Percentiles rank a stretch among this genome's conserved stretches.
Conservation (phyloP, 37 sponge, comb jelly and placozoan genomes). For the Tethya wilhelma region DNA sequence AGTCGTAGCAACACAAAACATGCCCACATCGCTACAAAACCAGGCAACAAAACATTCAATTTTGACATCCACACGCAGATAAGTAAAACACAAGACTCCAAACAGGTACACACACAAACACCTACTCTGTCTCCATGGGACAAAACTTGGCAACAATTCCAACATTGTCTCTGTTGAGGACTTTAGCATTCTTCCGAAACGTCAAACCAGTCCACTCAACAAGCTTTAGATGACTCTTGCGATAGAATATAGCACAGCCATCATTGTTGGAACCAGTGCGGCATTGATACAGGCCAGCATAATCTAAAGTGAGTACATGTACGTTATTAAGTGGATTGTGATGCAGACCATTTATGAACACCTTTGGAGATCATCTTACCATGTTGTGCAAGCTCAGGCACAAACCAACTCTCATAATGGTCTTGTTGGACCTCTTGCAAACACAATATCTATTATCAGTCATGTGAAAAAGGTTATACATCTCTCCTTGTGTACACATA, state of each 20-base stretch:
- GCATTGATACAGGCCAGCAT: slow-evolving; percentile 70
- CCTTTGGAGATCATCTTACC: slow-evolving; percentile 25
- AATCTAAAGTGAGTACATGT: slow-evolving; percentile 38
- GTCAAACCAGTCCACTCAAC: slow-evolving; percentile 46
- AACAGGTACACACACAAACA: not conserved
- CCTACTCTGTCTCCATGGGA: not conserved
- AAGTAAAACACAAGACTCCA: too few species aligned
- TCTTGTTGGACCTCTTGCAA: slow-evolving; percentile 87
- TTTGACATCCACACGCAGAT: too few species aligned
- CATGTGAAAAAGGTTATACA: not conserved
- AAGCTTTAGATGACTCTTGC: slow-evolving; percentile 36
- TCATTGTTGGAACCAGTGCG: slow-evolving; percentile 79
- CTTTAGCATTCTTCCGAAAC: slow-evolving; percentile 28
- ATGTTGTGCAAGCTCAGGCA: slow-evolving; percentile 40
- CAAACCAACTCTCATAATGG: slow-evolving; percentile 57
- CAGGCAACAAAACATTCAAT: not conserved
- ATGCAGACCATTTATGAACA: not conserved
- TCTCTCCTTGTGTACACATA: not conserved
- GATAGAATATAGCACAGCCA: slow-evolving; percentile 92
- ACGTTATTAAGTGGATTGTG: not conserved
- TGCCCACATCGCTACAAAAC: not conserved
- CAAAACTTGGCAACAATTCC: slow-evolving; percentile 62
- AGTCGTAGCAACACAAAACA: slow-evolving; percentile 91
- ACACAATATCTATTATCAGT: slow-evolving; percentile 65
- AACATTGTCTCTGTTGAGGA: slow-evolving; percentile 90